These are phyloP conservation scores for Liopterus haemorrhoidalis DNA, from an alignment of 2,888 invertebrate genomes.

Conservation along the genomic window DNA sequence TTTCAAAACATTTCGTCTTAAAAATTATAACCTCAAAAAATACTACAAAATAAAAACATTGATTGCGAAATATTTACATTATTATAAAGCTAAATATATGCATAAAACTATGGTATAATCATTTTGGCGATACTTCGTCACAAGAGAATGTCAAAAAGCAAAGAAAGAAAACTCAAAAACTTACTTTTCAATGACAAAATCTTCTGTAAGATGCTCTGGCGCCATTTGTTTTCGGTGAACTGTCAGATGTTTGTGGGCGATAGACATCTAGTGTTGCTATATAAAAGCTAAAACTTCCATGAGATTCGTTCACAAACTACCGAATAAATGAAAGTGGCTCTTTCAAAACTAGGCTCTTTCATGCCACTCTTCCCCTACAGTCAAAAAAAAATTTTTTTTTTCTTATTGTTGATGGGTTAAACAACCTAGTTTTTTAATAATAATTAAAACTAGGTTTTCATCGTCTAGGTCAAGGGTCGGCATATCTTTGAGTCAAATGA, in stretches of 20 bases:
- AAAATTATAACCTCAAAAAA: constrained; percentile 16
- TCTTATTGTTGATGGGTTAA: too few species aligned
- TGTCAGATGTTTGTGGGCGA: constrained; percentile 15
- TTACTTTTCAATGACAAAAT: constrained; percentile 22
- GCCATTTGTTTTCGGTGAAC: background rate
- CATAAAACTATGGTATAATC: constrained; percentile 13
- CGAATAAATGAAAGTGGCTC: constrained; percentile 24
- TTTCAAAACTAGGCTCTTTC: constrained; percentile 22
- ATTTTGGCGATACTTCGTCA: constrained; percentile 15
- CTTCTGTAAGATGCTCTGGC: constrained; percentile 12
- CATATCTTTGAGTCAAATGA: too few species aligned
- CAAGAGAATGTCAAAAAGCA: constrained; percentile 23
- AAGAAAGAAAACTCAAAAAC: constrained; percentile 22
- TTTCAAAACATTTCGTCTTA: constrained; percentile 14
- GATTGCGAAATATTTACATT: constrained; percentile 6
- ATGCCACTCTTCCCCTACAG: constrained; percentile 12
- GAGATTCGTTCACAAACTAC: constrained; percentile 23
- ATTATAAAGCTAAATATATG: constrained; percentile 13
- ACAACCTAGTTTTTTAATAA: too few species aligned
- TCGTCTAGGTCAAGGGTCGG: too few species aligned
- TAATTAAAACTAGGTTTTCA: too few species aligned
- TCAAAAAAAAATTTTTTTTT: too few species aligned
- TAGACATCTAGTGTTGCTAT: constrained; percentile 24
- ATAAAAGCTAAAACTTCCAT: constrained; percentile 22
- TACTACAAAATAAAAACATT: constrained; percentile 13